Conservation (phyloP, 2,888 invertebrate genomes). For the Dryomyza anilis region DNA sequence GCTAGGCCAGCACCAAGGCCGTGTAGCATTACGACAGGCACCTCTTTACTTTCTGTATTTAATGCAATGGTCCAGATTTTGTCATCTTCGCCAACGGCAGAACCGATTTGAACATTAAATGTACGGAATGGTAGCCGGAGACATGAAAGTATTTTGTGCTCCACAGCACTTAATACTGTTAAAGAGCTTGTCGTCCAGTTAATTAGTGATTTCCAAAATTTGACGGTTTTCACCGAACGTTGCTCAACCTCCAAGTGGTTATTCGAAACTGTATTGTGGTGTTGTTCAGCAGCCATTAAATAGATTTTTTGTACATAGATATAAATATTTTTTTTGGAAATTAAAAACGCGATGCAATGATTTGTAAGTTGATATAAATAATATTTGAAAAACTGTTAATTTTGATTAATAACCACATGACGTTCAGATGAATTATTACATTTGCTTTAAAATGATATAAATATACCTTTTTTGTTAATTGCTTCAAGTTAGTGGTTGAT, state of each 20-base stretch:
- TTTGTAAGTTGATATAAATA: too few species aligned
- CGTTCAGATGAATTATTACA: too few species aligned
- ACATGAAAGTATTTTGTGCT: constrained; percentile 77
- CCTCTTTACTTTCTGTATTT: constrained; percentile 66
- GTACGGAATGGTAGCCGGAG: constrained; percentile 72
- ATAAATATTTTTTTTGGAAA: too few species aligned
- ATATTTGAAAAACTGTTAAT: too few species aligned
- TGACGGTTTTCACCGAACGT: constrained; percentile 11
- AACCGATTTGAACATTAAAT: constrained; percentile 72
- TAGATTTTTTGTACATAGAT: too few species aligned
- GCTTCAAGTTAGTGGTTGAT: too few species aligned
- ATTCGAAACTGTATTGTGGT: too few species aligned
- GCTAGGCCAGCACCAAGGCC: constrained; percentile 91
- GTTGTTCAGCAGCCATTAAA: background rate
- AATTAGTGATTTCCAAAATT: constrained; percentile 30
- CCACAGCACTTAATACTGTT: constrained; percentile 73
- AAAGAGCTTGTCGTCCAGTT: constrained; percentile 76
- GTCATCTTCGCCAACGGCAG: constrained; percentile 64
- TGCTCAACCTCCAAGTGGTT: too few species aligned
- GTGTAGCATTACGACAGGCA: constrained; percentile 85
- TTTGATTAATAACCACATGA: too few species aligned
- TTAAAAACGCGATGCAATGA: too few species aligned
- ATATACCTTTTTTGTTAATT: too few species aligned
- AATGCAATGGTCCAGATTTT: constrained; percentile 69
- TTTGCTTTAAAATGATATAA: too few species aligned